Evolutionary conservation across 2,888 invertebrate species (phyloP), one percentile per base, ranked within the genome.

Genomic region (Protonemura montana): DNA sequence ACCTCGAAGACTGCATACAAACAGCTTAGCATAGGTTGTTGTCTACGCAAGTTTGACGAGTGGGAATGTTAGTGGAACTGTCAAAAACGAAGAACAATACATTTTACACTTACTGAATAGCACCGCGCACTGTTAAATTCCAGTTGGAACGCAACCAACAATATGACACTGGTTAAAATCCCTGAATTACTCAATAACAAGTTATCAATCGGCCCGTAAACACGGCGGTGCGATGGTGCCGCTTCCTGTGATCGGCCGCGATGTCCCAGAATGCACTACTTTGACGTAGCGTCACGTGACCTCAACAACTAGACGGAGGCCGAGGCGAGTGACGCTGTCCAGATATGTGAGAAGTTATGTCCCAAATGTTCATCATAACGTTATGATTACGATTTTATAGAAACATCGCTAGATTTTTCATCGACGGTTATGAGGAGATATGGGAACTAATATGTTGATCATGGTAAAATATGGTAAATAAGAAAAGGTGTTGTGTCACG

Each of bases 401-500:
- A 10, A 59, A 59, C 59, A 59, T 59, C 1, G 21, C 21, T 59
- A 2, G 59, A 21, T 13, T 59, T 59, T 16, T 59, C 2, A 59
- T 59, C 59, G 59, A 21, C 21, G 59, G 3, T 29, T 30, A 13
- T n/a, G 30, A 30, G 28, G 81, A 29, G 6, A 81, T n/a, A n/a
- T 28, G 16, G 13, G 76, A 29, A 28, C 59, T 26, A 84, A 3
- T 28, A 13, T 42, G 21, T 29, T 25, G n/a, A 28, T 35, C 30
- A 30, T 28, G 81, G 86, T 30, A 28, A 87, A 87, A 86, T 86
- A 25, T 83, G 77, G 80, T 85, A 80, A 87, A 87, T 87, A 85
- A 42, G 87, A 80, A 85, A 77, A 84, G 84, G 86, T 41, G n/a
- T 80, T 25, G 78, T 88, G 89, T 90, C 90, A 90, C 89, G 90